Base-by-base conservation (phyloP, 2,113 vertebrate genomes). In the Esox niger region DNA sequence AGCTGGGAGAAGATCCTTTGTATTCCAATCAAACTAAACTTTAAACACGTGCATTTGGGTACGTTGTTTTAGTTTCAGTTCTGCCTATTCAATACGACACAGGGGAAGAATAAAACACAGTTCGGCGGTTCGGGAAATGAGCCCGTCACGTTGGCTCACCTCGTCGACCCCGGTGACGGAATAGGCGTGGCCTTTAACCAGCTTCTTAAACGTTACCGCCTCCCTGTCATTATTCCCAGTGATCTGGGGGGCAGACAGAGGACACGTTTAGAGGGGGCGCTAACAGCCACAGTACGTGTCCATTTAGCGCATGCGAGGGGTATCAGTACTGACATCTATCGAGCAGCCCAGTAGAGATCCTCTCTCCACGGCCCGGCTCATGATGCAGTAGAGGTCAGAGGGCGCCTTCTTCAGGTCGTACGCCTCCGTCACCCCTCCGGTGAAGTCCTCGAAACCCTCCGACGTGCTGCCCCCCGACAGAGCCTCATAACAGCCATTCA, bases 141-240 rank as follows among this genome's bases (percentile, higher is more conserved):
- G 23, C 25, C 29, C 27, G 27, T 61, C 26, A 65, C n/a, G n/a
- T 17, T 61, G 23, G 35, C 76, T 89, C 73, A 98, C 96, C 94
- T 97, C 94, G 0, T 88, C 84, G 75, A 91, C 95, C 0, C 83
- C 95, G 0, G 96, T 98, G 81, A 98, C 83, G 0, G 96, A 98
- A 81, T 98, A 98, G 1, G 96, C 95, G 0, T 98, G 96, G n/a
- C 96, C 96, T 77, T 96, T 98, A 77, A 98, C 96, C 87, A 98
- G 90, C 84, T 98, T 98, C 89, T 95, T 96, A 77, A 97, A 97
- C 0, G 96, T 98, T 62, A 97, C 79, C 0, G 95, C 93, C 76
- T 98, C 96, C 92, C 91, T 93, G 87, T 98, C 96, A 0, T 33
- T 52, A 0, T 82, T 61, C 4, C 84, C 93, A 21, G 89, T 91